Base-by-base conservation (phyloP, 2,113 vertebrate species). In the Psophia crepitans region DNA sequence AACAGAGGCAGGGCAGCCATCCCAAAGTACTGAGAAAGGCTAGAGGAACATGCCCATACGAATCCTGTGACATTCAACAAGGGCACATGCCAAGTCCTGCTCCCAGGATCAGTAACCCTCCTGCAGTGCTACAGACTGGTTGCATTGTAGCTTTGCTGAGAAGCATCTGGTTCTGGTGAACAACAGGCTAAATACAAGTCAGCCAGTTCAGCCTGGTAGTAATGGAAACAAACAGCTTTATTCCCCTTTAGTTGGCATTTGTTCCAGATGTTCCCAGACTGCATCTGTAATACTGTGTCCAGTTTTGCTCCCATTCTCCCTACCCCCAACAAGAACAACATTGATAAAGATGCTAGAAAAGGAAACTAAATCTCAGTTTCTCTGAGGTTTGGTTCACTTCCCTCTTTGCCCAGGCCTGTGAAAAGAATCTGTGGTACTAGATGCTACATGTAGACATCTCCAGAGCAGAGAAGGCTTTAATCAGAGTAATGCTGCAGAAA, bases 21-120 rank as follows among this genome's bases (percentile, higher is more conserved):
- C 27, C 11, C 0, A 0, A 70, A 48, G 33, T 64, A 27, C 24
- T 64, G 1, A 1, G 41, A 44, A 65, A 65, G 43, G 28, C n/a
- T 53, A 18, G 63, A 74, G 24, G 54, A 76, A 11, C 14, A 35
- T 19, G 12, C 35, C 27, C 12, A 3, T 39, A 11, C 2, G 17
- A 65, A 32, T 65, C 51, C 27, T 58, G 28, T 0, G 1, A 8
- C 20, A 30, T 71, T 69, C 22, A 48, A 9, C 43, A 74, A 54
- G 14, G 30, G 18, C 26, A 30, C 10, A 3, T 73, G 24, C 63
- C 7, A 33, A 27, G 53, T 43, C 18, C 43, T 44, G 12, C 18
- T 80, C 49, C 15, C 11, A 46, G 64, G 23, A 27, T 61, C 1
- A 1, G 5, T 81, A 57, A 41, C 18, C 9, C 18, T 48, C 12